Base-by-base conservation (phyloP, 2,888 invertebrate species). In the Nematopogon swammerdamellus region DNA sequence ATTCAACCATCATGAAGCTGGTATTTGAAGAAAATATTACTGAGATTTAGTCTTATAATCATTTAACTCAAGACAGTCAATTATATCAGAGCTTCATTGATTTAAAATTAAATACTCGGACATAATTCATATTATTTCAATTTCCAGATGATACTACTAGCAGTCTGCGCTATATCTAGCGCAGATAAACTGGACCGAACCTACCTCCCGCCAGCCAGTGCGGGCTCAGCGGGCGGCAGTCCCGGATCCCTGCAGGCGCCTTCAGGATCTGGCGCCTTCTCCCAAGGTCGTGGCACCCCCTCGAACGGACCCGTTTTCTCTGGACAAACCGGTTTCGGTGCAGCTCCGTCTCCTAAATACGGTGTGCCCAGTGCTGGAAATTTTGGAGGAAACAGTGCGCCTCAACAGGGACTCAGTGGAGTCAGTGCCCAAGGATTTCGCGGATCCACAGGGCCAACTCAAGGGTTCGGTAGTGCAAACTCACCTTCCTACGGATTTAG, bases 121-220 rank as follows among this genome's bases (percentile, higher is more conserved):
- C n/a, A n/a, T n/a, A n/a, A n/a, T n/a, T n/a, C n/a, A n/a, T 30
- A 36, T 36, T 30, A 30, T 14, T 18, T 18, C 1, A n/a, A 43
- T 49, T 72, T 70, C 50, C 74, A 77, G 77, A 55, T 77, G 53
- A 58, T 77, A 59, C 58, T 76, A 51, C 54, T 76, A 61, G 66
- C 72, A 48, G 57, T 79, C 54, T 58, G 76, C 65, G 73, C 73
- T 48, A 70, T 60, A 59, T 63, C 70, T 60, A 70, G 69, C 67
- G 75, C 72, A 53, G 77, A 65, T 51, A 77, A 77, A 55, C 59
- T 79, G 55, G 79, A 79, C 57, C 65, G 75, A 55, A 68, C 72
- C 6, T 79, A 79, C 58, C 64, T 79, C 19, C 79, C 79, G 44
- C 67, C 60, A 47, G 79, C 77, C 51, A 14, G 36, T 36, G 36